phyloP scores from a whole-genome alignment of 1,140 invertebrate species.

The Nilaparvata lugens region DNA sequence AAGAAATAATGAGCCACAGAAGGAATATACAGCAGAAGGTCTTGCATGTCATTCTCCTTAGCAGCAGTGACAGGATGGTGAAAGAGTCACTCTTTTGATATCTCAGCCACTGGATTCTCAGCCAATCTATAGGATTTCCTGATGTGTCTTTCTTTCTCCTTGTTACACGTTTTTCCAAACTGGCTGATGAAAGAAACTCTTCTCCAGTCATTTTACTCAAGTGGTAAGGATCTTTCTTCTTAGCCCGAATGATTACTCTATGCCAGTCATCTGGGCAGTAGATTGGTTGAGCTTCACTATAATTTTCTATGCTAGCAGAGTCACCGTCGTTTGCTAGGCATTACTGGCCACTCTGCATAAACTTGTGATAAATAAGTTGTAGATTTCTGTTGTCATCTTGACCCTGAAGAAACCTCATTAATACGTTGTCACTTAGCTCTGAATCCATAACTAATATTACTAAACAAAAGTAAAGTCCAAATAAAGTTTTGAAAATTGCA shows the following conservation, averaged over 20 bases:
- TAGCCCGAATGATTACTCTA: background rate
- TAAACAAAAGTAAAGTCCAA: no score
- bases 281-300: background rate
- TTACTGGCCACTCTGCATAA: no score
- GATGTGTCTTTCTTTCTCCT: conserved; percentile 3
- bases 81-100: background rate
- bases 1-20: no score
- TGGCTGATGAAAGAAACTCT: conserved; percentile 13
- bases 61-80: no score
- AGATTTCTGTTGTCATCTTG: background rate
- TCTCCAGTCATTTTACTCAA: background rate
- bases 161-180: no score
- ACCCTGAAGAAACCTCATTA: no score
- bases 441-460: no score
- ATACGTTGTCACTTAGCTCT: no score
- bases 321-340: background rate
- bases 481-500: no score
- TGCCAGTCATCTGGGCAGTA: conserved; percentile 1
- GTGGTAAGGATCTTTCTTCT: conserved; percentile 3
- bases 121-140: background rate
- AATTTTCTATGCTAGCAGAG: background rate
- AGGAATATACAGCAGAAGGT: no score
- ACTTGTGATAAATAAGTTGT: background rate
- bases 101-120: background rate
- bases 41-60: no score